A percentile compares a stretch with the other conserved stretches of the same genome.
Evolutionary conservation across 1,140 invertebrate species (phyloP).

Genomic region (Solenopsis invicta): DNA sequence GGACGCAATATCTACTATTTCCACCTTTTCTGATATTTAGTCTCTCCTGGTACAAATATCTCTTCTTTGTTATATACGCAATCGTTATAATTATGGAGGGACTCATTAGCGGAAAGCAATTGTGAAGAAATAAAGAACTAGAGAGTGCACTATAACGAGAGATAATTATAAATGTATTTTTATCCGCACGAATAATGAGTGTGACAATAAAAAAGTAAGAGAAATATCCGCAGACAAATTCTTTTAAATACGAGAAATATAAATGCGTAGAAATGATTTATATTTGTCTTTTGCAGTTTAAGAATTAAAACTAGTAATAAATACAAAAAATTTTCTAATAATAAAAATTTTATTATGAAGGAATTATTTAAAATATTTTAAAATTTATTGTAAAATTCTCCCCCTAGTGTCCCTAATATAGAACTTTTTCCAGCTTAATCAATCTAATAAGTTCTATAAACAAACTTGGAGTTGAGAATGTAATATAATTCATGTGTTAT

Average conservation of each 20-base stretch:
- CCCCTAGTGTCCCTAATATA: background rate
- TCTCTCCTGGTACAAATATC: conserved; percentile 64
- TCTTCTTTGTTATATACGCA: background rate
- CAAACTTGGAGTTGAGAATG: background rate
- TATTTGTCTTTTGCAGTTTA: background rate
- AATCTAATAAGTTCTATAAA: background rate
- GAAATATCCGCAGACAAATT: background rate
- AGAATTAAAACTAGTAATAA: background rate
- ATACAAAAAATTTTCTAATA: background rate
- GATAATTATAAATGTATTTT: background rate
- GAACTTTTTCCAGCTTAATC: background rate
- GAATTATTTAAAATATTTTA: background rate
- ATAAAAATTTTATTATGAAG: background rate
- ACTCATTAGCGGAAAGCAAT: background rate
- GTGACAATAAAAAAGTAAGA: background rate
- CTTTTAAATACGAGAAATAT: background rate
- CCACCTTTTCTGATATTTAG: conserved; percentile 51
- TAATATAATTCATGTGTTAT: background rate
- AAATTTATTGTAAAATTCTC: background rate
- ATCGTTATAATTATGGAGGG: conserved; percentile 3
- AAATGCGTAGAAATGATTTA: background rate
- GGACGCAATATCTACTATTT: conserved; percentile 74
- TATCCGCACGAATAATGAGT: background rate
- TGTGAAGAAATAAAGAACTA: background rate
- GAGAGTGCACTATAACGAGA: background rate